phyloP scores from a whole-genome alignment of 2,888 invertebrate species.

The Oscheius sp. region DNA sequence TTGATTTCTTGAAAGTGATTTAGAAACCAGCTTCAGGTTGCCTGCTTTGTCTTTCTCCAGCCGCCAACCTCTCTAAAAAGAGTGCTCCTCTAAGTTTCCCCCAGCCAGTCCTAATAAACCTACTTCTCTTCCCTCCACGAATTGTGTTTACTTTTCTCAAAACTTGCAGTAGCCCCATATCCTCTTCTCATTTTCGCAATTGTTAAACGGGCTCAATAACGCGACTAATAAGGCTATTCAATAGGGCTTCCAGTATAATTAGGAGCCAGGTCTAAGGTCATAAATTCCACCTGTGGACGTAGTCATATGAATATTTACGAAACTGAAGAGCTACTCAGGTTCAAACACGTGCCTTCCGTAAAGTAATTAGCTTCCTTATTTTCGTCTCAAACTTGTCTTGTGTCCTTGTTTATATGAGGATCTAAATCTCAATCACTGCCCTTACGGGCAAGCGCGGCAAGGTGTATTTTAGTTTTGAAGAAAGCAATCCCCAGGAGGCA shows the following conservation, averaged over 20 bases:
- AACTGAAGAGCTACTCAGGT: background rate
- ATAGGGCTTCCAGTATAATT: too few species aligned
- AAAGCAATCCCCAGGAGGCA: background rate
- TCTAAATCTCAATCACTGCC: background rate
- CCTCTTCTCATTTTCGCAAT: too few species aligned
- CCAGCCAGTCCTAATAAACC: too few species aligned
- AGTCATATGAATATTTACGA: conserved; percentile 10
- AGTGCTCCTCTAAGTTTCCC: too few species aligned
- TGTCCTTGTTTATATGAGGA: background rate
- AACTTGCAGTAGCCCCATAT: too few species aligned
- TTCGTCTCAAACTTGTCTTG: background rate
- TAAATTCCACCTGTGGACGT: background rate
- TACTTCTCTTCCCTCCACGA: too few species aligned
- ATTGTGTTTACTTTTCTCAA: too few species aligned
- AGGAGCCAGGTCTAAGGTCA: too few species aligned
- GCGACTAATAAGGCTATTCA: too few species aligned
- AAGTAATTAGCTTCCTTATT: conserved; percentile 20
- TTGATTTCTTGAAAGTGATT: background rate
- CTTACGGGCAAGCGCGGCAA: background rate
- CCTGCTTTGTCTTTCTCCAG: conserved; percentile 48
- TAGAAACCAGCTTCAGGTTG: conserved; percentile 31
- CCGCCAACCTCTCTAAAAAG: conserved; percentile 33
- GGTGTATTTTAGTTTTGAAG: background rate
- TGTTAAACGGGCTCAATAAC: too few species aligned
- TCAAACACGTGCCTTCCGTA: conserved; percentile 9